phyloP scores from a whole-genome alignment of 2,888 invertebrate species.

The Nezara viridula region DNA sequence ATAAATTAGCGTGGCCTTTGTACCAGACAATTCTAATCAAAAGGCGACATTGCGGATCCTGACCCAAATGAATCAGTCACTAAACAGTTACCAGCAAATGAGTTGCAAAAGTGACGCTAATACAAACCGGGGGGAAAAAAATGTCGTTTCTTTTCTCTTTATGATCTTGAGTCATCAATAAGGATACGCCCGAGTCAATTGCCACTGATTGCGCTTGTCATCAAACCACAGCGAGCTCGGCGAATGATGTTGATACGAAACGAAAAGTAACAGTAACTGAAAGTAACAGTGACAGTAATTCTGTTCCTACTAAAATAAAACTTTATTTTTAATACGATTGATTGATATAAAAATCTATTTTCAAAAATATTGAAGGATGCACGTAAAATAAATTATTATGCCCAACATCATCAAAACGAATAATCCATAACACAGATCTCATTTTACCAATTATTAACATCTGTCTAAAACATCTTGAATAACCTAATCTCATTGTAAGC shows the following conservation, averaged over 20 bases:
- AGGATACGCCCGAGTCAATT: conserved; percentile 5
- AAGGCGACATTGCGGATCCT: neutral
- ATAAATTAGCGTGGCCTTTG: neutral
- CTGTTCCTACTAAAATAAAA: too few relatives aligned
- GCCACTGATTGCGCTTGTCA: neutral
- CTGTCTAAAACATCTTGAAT: too few relatives aligned
- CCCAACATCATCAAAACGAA: too few relatives aligned
- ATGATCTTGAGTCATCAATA: neutral
- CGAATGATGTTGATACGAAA: neutral
- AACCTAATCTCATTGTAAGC: too few relatives aligned
- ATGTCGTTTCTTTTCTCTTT: neutral
- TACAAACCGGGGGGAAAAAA: neutral
- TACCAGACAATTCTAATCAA: neutral
- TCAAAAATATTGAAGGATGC: too few relatives aligned
- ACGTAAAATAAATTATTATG: too few relatives aligned
- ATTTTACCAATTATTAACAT: too few relatives aligned
- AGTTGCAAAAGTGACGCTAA: neutral
- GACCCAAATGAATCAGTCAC: conserved; percentile 4
- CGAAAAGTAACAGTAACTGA: neutral
- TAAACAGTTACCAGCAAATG: neutral
- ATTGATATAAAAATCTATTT: too few relatives aligned
- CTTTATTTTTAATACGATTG: too few relatives aligned
- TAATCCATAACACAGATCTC: too few relatives aligned
- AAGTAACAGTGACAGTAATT: neutral
- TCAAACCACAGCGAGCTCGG: neutral